These are phyloP conservation scores for Drosophila kanekoi DNA, from an alignment of 2,888 invertebrate genomes.

Conservation along the genomic window DNA sequence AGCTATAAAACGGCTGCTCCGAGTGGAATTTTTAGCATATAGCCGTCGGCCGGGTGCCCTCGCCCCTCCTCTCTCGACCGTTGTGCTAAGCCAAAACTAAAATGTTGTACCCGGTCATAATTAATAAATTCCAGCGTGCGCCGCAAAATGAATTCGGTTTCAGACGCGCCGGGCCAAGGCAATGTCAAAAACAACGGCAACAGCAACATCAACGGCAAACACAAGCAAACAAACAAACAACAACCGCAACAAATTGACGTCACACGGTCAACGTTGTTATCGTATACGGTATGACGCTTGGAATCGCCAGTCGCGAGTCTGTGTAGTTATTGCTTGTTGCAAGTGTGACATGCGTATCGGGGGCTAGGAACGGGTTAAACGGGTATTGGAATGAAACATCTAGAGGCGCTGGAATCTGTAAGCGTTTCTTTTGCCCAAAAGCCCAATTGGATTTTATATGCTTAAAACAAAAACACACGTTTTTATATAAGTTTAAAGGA, in stretches of 20 bases:
- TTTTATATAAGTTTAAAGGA: background rate
- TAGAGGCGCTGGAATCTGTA: constrained; percentile 20
- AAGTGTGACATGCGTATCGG: constrained; percentile 70
- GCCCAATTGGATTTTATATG: background rate
- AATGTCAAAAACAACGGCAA: constrained; percentile 47
- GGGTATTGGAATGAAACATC: constrained; percentile 36
- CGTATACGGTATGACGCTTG: constrained; percentile 8
- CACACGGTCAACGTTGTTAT: constrained; percentile 52
- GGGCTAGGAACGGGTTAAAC: constrained; percentile 68
- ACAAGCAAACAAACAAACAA: constrained; percentile 45
- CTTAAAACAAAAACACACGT: background rate
- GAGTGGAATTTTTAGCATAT: constrained; percentile 69
- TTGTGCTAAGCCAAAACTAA: constrained; percentile 26
- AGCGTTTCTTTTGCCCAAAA: background rate
- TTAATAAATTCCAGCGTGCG: constrained; percentile 79
- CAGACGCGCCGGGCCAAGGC: constrained; percentile 52
- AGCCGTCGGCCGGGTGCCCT: constrained; percentile 28
- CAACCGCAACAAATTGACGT: constrained; percentile 70
- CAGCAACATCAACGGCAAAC: constrained; percentile 33
- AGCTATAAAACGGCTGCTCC: constrained; percentile 61
- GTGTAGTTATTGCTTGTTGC: constrained; percentile 44
- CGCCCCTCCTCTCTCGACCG: background rate
- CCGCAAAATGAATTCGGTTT: constrained; percentile 58
- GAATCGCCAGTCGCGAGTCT: constrained; percentile 31
- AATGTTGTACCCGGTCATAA: constrained; percentile 58